phyloP scores from a whole-genome alignment of 2,113 vertebrate species.

The Colossoma macropomum region DNA sequence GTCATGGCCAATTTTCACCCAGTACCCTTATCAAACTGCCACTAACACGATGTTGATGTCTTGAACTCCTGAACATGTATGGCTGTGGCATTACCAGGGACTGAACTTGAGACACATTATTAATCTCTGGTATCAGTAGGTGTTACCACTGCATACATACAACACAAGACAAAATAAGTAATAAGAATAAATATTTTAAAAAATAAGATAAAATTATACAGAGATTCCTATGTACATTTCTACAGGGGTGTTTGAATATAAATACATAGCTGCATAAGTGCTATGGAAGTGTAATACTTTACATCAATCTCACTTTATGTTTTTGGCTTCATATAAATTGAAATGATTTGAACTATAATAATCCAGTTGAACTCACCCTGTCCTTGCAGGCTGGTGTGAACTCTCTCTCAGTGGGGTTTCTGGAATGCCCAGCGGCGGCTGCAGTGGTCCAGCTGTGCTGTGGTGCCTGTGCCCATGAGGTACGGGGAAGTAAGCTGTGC shows the following conservation, averaged over 20 bases:
- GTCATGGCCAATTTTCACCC: too few relatives aligned
- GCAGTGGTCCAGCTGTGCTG: not conserved
- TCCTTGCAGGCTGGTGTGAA: constrained; percentile 24
- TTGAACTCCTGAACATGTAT: too few relatives aligned
- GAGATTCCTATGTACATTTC: not conserved
- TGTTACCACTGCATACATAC: too few relatives aligned
- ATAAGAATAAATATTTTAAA: not conserved
- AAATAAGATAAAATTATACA: not conserved
- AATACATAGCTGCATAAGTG: too few relatives aligned
- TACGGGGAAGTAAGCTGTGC: not conserved
- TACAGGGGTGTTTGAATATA: not conserved
- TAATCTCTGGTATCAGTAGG: too few relatives aligned
- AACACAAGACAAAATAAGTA: too few relatives aligned
- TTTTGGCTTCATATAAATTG: too few relatives aligned
- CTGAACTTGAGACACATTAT: too few relatives aligned
- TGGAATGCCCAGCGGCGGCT: not conserved
- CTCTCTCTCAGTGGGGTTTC: not conserved
- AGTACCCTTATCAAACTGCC: too few relatives aligned
- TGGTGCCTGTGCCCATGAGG: constrained; percentile 7
- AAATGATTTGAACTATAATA: not conserved
- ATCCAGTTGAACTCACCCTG: constrained; percentile 40
- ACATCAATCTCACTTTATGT: not conserved
- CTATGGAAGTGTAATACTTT: not conserved
- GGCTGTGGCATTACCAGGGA: too few relatives aligned
- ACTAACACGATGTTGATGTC: too few relatives aligned